A percentile compares a stretch with the other conserved stretches of the same genome.
Conservation (phyloP, 2,888 invertebrate species). For the Drepana falcataria region DNA sequence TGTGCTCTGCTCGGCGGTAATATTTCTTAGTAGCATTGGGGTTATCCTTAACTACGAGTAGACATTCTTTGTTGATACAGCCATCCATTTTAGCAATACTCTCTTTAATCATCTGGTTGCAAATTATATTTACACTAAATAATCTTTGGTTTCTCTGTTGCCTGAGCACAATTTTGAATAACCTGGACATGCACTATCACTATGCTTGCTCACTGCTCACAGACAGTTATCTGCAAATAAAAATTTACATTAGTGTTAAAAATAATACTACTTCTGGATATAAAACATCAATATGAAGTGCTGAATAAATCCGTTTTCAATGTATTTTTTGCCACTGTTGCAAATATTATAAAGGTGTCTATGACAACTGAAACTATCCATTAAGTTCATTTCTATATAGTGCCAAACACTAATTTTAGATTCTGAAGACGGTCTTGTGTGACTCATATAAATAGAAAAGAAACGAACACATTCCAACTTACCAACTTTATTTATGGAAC, state of each 20-base stretch:
- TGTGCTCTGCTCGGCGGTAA: constrained; percentile 63
- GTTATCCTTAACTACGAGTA: constrained; percentile 29
- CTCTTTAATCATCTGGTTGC: constrained; percentile 9
- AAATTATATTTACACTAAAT: constrained; percentile 16
- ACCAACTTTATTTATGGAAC: no score
- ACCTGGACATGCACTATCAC: constrained; percentile 18
- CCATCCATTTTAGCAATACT: constrained; percentile 31
- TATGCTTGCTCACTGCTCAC: constrained; percentile 10
- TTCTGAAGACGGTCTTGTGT: constrained; percentile 5
- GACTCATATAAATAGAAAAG: no score
- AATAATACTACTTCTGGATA: no score
- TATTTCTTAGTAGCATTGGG: constrained; percentile 50
- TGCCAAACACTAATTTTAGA: constrained; percentile 22
- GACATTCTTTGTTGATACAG: constrained; percentile 40
- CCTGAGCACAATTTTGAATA: constrained; percentile 12
- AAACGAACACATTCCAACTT: no score
- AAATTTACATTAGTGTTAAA: not conserved
- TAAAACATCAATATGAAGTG: no score
- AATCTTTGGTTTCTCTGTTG: constrained; percentile 21
- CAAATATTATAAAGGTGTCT: no score
- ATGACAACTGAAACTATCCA: no score
- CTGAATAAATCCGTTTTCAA: no score
- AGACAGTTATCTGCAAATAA: not conserved
- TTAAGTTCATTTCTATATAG: no score
- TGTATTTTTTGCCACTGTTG: no score